Conservation (phyloP, 1,140 invertebrate species). For the Lamellibrachia luymesi region DNA sequence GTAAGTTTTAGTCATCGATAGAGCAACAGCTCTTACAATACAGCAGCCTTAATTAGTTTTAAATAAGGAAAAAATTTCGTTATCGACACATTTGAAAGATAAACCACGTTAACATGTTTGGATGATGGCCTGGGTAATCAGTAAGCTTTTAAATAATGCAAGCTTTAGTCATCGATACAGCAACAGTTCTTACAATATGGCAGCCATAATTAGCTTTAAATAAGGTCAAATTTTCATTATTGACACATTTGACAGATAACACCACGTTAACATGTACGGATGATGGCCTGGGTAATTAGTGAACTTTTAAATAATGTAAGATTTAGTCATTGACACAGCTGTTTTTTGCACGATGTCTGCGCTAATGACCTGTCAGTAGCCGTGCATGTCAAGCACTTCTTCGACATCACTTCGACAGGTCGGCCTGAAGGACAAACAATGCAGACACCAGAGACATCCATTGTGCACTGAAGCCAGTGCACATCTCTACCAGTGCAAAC, state of each 20-base stretch:
- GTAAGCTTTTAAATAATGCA: not conserved
- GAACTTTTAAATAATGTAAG: not conserved
- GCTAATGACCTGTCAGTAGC: not conserved
- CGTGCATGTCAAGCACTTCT: not conserved
- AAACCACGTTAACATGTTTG: not conserved
- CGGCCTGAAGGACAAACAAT: too few species aligned
- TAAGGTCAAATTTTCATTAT: not conserved
- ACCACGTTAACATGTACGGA: not conserved
- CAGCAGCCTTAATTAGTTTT: not conserved
- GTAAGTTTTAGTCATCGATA: not conserved
- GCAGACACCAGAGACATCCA: not conserved
- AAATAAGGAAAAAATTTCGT: not conserved
- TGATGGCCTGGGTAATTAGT: not conserved
- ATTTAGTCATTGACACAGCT: not conserved
- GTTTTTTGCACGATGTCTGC: not conserved
- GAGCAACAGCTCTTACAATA: not conserved
- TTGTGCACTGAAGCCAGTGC: not conserved
- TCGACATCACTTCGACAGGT: not conserved
- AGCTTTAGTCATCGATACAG: not conserved
- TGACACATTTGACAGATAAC: not conserved
- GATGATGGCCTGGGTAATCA: not conserved
- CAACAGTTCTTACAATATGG: too few species aligned
- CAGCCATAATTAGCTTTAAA: not conserved
- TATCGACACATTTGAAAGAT: not conserved
- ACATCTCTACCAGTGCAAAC: not conserved